phyloP scores from a whole-genome alignment of 1,140 invertebrate genomes.

The Drosophila sechellia region DNA sequence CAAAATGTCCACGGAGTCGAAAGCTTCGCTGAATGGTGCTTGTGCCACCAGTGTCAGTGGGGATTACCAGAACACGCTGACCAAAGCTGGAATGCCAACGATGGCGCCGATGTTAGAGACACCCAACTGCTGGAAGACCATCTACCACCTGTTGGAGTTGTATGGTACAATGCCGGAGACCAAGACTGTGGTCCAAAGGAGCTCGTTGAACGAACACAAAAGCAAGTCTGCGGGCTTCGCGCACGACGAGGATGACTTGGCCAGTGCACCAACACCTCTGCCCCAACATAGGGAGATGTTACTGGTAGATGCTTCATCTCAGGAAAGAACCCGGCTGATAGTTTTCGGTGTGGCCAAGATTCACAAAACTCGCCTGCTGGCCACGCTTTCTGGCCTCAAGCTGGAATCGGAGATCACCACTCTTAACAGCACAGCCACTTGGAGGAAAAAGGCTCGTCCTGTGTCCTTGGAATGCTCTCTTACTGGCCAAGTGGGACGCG shows the following conservation, averaged over 20 bases:
- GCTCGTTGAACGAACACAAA: conserved; percentile 70
- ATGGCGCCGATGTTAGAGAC: conserved; percentile 84
- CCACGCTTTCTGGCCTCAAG: conserved; percentile 96
- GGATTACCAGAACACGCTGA: conserved; percentile 75
- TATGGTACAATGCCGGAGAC: conserved; percentile 97
- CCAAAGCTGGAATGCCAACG: conserved; percentile 64
- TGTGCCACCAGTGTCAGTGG: conserved; percentile 78
- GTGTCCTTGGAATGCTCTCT: conserved; percentile 93
- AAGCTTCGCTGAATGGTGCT: conserved; percentile 76
- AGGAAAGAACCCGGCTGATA: conserved; percentile 78
- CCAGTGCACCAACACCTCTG: conserved; percentile 85
- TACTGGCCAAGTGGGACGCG: conserved; percentile 95
- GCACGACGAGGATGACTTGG: conserved; percentile 85
- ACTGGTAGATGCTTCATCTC: conserved; percentile 59
- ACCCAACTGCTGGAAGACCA: conserved; percentile 96
- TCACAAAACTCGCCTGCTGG: conserved; percentile 93
- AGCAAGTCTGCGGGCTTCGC: conserved; percentile 52
- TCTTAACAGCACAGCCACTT: conserved; percentile 80
- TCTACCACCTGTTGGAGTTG: conserved; percentile 95
- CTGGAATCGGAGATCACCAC: conserved; percentile 84
- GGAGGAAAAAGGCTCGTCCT: conserved; percentile 82
- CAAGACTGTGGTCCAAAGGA: conserved; percentile 90
- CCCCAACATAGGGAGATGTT: conserved; percentile 82
- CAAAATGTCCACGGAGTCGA: conserved; percentile 77
- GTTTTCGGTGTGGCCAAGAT: conserved; percentile 95